Base-by-base conservation (phyloP, 2,797 vertebrate species). In the Echiichthys vipera region DNA sequence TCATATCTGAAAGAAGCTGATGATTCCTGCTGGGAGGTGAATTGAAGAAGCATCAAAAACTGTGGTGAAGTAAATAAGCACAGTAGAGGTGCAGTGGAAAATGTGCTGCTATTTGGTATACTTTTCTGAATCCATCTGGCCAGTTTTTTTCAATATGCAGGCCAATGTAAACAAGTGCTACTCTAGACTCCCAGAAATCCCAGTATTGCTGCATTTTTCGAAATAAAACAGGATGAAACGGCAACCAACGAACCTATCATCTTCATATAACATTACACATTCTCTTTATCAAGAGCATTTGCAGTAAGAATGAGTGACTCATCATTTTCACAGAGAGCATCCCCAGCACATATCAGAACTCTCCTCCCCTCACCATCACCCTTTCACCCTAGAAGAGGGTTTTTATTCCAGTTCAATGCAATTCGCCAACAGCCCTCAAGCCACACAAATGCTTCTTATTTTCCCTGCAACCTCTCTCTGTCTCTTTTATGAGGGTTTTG, bases 401-500 rank as follows among this genome's bases (percentile, higher is more conserved):
- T 88, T 88, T 78, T 72, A 83, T 81, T 91, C 89, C 77, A 87
- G 79, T 78, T 90, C 82, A 80, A 49, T 50, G 70, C 68, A 78
- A 82, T 74, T 75, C 34, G 74, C 89, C 88, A 94, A 77, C 71
- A 89, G 84, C 85, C 88, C 86, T 90, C 77, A 80, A 90, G 89
- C 89, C 84, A 86, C 90, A 93, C 89, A 90, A 94, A 92, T 88
- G 89, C 89, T 92, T 93, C 88, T 93, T 88, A 91, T 93, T 94
- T 94, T 94, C 88, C 80, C 77, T 88, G 83, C 77, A 89, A 83
- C 65, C 86, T 87, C 87, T 83, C 77, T 57, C 17, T 88, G 85
- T 92, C 89, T 93, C 83, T 90, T 89, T 88, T 88, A 83, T 81
- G 72, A 88, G 78, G 63, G 51, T 83, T 88, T 86, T 91, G 89